Base-by-base conservation (phyloP, 1,140 invertebrate species). In the Diachasmimorpha longicaudata region DNA sequence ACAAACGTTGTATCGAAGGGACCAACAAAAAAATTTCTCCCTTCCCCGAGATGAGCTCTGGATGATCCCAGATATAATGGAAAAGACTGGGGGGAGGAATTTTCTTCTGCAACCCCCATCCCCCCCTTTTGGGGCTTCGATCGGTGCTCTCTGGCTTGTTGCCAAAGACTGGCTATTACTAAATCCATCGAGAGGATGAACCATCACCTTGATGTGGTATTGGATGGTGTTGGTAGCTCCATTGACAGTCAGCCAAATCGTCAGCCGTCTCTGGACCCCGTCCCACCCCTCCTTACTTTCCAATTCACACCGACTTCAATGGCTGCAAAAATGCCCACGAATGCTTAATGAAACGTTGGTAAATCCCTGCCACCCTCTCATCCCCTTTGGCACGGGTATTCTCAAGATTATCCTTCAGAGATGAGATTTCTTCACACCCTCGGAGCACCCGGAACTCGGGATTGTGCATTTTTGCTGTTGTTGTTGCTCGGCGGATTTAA, bases 91-190 rank as follows among this genome's bases (percentile, higher is more conserved):
- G 13, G 23, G 11, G 58, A 25, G 58, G 10, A 23, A 19, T 58
- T 25, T 25, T 25, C 58, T 63, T 63, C 58, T 63, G 11, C 11
- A 58, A 58, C 52, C 21, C n/a, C 48, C 25, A 3, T 58, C n/a
- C 48, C 25, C 19, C 58, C 31, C 58, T 23, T 25, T 63, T 3
- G 19, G 31, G 0, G 23, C 14, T 52, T 66, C 31, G 25, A 76
- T 76, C 75, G 75, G 67, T 76, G n/a, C 58, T 19, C 66, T 55
- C 46, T 76, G 75, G 69, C 69, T 48, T 9, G 42, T 39, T 66
- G 70, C 75, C 75, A 76, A 67, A 72, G 58, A 76, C 58, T 67
- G 69, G 31, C 70, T 76, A 72, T 72, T 68, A 72, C 58, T 9
- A 76, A 76, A 72, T 72, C 75, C 58, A 68, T 67, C 58, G 70